These are phyloP conservation scores for Sandelia bainsii DNA, from an alignment of 2,797 vertebrate genomes.

Conservation along the genomic window DNA sequence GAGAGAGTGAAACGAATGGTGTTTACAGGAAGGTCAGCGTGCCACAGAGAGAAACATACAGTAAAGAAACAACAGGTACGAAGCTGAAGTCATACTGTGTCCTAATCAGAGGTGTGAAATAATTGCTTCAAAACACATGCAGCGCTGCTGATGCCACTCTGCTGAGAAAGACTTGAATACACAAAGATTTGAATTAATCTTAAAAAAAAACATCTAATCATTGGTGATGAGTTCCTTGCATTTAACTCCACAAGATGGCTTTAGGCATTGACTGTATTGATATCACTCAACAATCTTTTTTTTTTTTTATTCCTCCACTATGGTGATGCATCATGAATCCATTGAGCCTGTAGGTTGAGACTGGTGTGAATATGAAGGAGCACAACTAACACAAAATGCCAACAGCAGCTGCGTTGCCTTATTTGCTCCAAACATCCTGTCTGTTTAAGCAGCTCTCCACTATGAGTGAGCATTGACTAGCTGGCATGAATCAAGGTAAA, in stretches of 20 bases:
- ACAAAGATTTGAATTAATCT: background rate
- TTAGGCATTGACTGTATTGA: background rate
- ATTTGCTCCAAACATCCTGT: background rate
- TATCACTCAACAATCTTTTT: background rate
- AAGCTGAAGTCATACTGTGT: background rate
- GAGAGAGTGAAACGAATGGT: background rate
- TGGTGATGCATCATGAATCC: slow-evolving; percentile 13
- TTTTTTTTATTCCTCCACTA: background rate
- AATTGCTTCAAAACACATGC: background rate
- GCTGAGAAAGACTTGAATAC: background rate
- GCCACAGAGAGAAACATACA: background rate
- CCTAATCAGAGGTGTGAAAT: background rate
- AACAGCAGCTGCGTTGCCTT: background rate
- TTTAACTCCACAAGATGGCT: background rate
- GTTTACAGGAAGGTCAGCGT: background rate
- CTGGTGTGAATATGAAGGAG: background rate
- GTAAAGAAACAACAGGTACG: background rate
- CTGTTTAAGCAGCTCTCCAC: background rate
- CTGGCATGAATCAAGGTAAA: background rate
- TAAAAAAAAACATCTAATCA: background rate
- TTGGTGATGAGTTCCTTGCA: background rate
- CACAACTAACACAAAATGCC: background rate
- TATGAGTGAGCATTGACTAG: background rate
- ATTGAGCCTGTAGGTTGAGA: slow-evolving; percentile 31
- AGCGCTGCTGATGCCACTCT: background rate